phyloP scores from a whole-genome alignment of 2,113 vertebrate genomes.

The Maccullochella peelii region DNA sequence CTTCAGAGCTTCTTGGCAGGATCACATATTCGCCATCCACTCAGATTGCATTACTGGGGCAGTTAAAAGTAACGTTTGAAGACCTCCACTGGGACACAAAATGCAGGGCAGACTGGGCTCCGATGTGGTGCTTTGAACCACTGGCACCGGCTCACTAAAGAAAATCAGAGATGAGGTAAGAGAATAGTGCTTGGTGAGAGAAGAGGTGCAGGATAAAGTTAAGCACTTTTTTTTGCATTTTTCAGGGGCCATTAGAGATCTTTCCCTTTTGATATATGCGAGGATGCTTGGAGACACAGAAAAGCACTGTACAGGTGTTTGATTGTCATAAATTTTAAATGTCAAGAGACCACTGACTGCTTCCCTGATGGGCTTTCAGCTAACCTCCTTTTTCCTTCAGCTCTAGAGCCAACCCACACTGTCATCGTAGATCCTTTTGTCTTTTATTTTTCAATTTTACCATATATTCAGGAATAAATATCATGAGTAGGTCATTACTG shows the following conservation, averaged over 20 bases:
- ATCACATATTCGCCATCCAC: constrained; percentile 51
- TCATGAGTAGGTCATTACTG: constrained; percentile 10
- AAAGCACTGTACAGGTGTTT: constrained; percentile 76
- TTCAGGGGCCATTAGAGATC: constrained; percentile 67
- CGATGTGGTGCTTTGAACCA: constrained; percentile 47
- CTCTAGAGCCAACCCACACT: neutral
- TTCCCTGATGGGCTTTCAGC: constrained; percentile 12
- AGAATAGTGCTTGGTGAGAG: constrained; percentile 38
- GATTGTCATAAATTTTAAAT: constrained; percentile 72
- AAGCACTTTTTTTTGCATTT: constrained; percentile 67
- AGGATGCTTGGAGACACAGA: constrained; percentile 51
- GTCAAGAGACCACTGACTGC: constrained; percentile 17
- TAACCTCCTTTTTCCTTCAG: constrained; percentile 9
- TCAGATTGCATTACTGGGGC: constrained; percentile 58
- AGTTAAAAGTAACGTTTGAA: constrained; percentile 73
- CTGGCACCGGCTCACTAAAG: constrained; percentile 26
- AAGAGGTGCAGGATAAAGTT: constrained; percentile 54
- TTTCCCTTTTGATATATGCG: constrained; percentile 50
- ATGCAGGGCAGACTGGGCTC: constrained; percentile 49
- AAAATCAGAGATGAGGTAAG: constrained; percentile 58
- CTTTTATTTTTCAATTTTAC: constrained; percentile 12
- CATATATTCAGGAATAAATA: constrained; percentile 24
- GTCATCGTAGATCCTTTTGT: neutral
- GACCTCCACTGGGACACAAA: constrained; percentile 59
- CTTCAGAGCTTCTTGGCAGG: constrained; percentile 43